Base-by-base conservation (phyloP, 2,113 vertebrate genomes). In the Platichthys flesus region DNA sequence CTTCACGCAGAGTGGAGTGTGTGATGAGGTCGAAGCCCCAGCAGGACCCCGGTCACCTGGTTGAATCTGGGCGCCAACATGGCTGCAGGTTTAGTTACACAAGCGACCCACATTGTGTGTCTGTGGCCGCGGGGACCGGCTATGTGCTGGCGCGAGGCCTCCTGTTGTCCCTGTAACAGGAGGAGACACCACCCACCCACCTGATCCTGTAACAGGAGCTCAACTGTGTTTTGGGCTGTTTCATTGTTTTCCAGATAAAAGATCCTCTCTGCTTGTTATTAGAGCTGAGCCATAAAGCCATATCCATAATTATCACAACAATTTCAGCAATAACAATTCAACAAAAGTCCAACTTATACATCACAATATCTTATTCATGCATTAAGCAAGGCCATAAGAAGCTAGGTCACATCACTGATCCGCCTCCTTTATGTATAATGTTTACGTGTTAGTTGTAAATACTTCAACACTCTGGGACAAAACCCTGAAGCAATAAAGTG, bases 121-220 rank as follows among this genome's bases (percentile, higher is more conserved):
- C 28, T 70, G n/a, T 58, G 52, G 47, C 55, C 37, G 56, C 5
- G 13, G 35, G 71, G 45, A 16, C 47, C 67, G 71, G 23, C 81
- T 74, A 63, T 15, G 51, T 63, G 52, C 21, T 84, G 79, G 76
- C 78, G 74, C 16, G 13, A 68, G 37, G 80, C 72, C 78, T 65
- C 45, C 76, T 69, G 77, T 76, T 85, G 88, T 85, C 35, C 18
- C 67, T 63, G 60, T 82, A 88, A 91, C 80, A 7, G 16, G 81
- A 85, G 87, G 59, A 71, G 74, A 60, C 10, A 0, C 0, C 18
- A 49, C 67, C 15, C 55, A 26, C 16, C 55, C 65, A 54, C 23
- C 60, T 16, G 72, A 79, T 81, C 85, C 52, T 63, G 69, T 83
- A 81, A 90, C 6, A 67, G 10, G 71, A 77, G 26, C 76, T 31